phyloP scores from a whole-genome alignment of 2,113 vertebrate species.

The Ptilorrhoa leucosticta region DNA sequence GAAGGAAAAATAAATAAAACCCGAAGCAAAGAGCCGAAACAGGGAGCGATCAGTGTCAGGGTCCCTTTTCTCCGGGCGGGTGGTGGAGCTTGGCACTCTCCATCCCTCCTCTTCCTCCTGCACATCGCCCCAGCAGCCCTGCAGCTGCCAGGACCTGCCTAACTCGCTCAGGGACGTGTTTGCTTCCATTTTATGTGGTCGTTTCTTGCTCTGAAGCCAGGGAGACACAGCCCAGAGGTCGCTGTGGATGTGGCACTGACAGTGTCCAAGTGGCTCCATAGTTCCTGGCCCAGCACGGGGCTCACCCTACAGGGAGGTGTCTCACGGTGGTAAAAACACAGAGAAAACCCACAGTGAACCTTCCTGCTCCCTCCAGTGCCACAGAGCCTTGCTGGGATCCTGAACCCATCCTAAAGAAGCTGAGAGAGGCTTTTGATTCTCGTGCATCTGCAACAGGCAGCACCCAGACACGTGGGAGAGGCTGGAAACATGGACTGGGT shows the following conservation, averaged over 20 bases:
- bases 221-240: neutral
- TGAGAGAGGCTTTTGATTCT: neutral
- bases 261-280: fast-evolving
- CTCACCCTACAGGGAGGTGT: neutral
- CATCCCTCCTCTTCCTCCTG: neutral
- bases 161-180: fast-evolving
- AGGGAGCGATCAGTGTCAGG: fast-evolving
- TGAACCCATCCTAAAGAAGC: neutral
- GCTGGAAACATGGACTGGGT: neutral
- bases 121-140: fast-evolving
- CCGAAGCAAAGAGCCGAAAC: neutral
- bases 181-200: fast-evolving
- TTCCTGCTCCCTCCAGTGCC: neutral
- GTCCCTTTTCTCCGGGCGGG: neutral
- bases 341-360: fast-evolving
- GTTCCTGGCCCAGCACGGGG: neutral
- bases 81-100: fast-evolving
- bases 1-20: neutral
- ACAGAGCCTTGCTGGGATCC: neutral
- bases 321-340: neutral
- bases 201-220: neutral
- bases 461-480: fast-evolving
- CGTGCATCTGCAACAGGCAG: neutral
- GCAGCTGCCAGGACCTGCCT: neutral
- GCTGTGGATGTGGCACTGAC: neutral